These are phyloP conservation scores for Sebastes alutus DNA, from an alignment of 2,797 vertebrate genomes.

Conservation along the genomic window DNA sequence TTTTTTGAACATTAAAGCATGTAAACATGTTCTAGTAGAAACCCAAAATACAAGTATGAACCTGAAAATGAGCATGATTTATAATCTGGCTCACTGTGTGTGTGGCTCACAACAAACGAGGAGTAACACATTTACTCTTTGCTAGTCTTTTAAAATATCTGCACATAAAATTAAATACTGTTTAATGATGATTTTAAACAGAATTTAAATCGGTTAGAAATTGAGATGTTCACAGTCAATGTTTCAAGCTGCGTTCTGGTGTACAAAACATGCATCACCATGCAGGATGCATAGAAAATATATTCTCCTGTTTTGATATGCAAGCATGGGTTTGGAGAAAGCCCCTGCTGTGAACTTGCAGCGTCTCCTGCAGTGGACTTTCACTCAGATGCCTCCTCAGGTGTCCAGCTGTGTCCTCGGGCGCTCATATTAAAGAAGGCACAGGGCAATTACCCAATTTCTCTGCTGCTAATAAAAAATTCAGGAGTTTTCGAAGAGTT, in stretches of 20 bases:
- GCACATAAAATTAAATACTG: neutral
- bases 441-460: slow-evolving; percentile 64
- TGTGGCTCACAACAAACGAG: neutral
- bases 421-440: slow-evolving; percentile 49
- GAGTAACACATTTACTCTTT: neutral
- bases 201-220: neutral
- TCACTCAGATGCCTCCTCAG: slow-evolving; percentile 48
- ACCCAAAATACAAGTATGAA: too few relatives aligned
- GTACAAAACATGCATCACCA: neutral
- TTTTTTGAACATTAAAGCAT: neutral
- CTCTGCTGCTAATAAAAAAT: slow-evolving; percentile 58
- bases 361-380: slow-evolving; percentile 41
- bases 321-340: slow-evolving; percentile 16
- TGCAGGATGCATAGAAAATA: slow-evolving; percentile 21
- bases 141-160: neutral
- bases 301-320: slow-evolving; percentile 39
- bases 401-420: slow-evolving; percentile 69
- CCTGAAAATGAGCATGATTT: neutral
- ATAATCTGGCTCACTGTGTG: neutral
- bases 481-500: slow-evolving; percentile 12
- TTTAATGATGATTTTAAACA: slow-evolving; percentile 9
- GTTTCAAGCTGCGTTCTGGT: neutral
- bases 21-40: too few relatives aligned
- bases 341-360: slow-evolving; percentile 39
- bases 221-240: neutral